Conservation (phyloP, 1,140 invertebrate species). For the Listronotus oregonensis region DNA sequence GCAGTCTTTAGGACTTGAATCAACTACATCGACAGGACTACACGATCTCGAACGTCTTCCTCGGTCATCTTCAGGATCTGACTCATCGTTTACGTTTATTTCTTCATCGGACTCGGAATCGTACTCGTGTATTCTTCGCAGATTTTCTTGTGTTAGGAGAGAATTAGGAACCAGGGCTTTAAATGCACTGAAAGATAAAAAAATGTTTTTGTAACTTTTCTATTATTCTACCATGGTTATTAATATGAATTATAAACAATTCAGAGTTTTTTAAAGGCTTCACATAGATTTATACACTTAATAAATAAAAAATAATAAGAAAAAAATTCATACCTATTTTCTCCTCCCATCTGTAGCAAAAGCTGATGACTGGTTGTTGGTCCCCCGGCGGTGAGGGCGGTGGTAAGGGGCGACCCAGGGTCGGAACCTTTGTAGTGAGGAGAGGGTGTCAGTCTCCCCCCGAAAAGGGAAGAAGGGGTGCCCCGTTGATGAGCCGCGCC, state of each 20-base stretch:
- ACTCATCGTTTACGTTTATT: slow-evolving; percentile 70
- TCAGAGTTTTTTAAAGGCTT: no score
- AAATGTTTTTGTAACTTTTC: background rate
- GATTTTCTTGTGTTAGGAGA: slow-evolving; percentile 54
- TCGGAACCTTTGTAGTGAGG: slow-evolving; percentile 55
- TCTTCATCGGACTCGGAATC: slow-evolving; percentile 71
- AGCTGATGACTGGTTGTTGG: slow-evolving; percentile 40
- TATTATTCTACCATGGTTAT: no score
- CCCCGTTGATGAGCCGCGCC: slow-evolving; percentile 48
- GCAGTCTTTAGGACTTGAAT: slow-evolving; percentile 43
- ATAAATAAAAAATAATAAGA: no score
- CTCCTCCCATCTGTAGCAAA: slow-evolving; percentile 73
- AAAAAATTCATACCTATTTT: slow-evolving; percentile 62
- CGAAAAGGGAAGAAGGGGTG: slow-evolving; percentile 54
- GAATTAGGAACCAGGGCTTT: slow-evolving; percentile 66
- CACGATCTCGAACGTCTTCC: slow-evolving; percentile 43
- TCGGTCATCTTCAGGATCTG: slow-evolving; percentile 54
- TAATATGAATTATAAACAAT: no score
- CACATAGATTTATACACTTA: no score
- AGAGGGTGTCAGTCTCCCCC: slow-evolving; percentile 52
- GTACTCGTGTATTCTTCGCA: slow-evolving; percentile 55
- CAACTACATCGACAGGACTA: slow-evolving; percentile 53
- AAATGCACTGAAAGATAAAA: slow-evolving; percentile 67
- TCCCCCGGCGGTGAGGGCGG: slow-evolving; percentile 39
- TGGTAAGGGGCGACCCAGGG: slow-evolving; percentile 55